Evolutionary conservation across 2,888 invertebrate genomes (phyloP), one percentile per base, ranked within the genome.

Genomic region (Andrena chrysosceles): DNA sequence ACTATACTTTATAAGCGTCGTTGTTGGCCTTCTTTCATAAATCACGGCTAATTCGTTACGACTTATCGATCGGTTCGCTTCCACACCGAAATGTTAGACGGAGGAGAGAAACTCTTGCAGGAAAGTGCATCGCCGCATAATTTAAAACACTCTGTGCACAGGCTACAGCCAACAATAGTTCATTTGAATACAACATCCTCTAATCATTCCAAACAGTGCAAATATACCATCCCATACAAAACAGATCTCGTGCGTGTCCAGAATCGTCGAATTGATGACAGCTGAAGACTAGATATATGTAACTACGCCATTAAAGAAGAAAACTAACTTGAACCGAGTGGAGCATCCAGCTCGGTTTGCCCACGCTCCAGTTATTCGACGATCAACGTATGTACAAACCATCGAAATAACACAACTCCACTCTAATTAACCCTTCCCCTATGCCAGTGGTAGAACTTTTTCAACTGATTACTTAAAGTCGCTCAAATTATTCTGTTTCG

Each of bases 41-140:
- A 77, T 72, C 68, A 68, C 56, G 49, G n/a, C 33, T 72, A 77
- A 81, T 67, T 72, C 63, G 26, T 68, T 67, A 54, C 48, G 68
- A 78, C 54, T 62, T 74, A 68, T 68, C 78, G 73, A 35, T 35
- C 59, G 74, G 29, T 31, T 13, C 35, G 49, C 26, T 48, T 67
- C 35, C 52, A 77, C 60, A 73, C 64, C 73, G 33, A 62, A 20
- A 48, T 23, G 35, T 49, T 49, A 10, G 16, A 6, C 31, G 16
- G 6, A 42, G 4, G 3, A 13, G 35, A 31, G 48, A 64, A 49
- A 42, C 35, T 26, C 64, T 20, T 23, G 8, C 20, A 5, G 5
- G 48, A 66, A 66, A 66, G 26, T 16, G 16, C 42, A 1, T 64
- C 7, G 48, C 16, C 7, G 13, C 56, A 23, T 23, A 56, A 23